Evolutionary conservation across 2,797 vertebrate genomes (phyloP).

Genomic region (Amniataba percoides): DNA sequence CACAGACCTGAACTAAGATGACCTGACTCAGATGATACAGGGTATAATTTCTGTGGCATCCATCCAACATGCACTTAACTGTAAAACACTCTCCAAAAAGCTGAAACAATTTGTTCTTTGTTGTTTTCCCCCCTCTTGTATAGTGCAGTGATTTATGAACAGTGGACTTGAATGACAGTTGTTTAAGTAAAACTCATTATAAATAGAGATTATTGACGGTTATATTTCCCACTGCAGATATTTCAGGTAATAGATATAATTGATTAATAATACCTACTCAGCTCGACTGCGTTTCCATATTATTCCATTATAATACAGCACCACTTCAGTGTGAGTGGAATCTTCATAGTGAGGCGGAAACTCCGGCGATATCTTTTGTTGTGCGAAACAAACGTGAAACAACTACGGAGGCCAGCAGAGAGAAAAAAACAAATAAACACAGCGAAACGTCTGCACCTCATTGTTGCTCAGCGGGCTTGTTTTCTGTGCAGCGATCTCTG

Average conservation of each 20-base stretch:
- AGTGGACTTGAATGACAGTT: conserved; percentile 20
- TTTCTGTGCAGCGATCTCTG: no score
- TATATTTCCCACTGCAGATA: not conserved
- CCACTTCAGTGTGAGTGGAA: no score
- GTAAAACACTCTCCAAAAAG: conserved; percentile 39
- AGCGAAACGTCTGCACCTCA: no score
- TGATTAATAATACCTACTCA: no score
- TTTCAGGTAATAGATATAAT: not conserved
- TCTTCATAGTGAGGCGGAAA: no score
- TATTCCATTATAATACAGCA: no score
- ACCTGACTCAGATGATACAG: conserved; percentile 50
- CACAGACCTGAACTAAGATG: conserved; percentile 61
- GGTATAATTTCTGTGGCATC: conserved; percentile 44
- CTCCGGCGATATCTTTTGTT: no score
- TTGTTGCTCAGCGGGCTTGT: no score
- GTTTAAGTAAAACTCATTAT: conserved; percentile 26
- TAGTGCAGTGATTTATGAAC: conserved; percentile 31
- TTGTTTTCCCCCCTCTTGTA: not conserved
- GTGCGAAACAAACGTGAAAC: no score
- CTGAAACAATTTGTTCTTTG: conserved; percentile 32
- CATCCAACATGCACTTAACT: conserved; percentile 44
- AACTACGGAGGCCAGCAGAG: no score
- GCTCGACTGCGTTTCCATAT: no score
- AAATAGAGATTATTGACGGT: conserved; percentile 10
- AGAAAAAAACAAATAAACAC: no score